Base-by-base conservation (phyloP, 1,140 invertebrate genomes). In the Babylonia areolata region DNA sequence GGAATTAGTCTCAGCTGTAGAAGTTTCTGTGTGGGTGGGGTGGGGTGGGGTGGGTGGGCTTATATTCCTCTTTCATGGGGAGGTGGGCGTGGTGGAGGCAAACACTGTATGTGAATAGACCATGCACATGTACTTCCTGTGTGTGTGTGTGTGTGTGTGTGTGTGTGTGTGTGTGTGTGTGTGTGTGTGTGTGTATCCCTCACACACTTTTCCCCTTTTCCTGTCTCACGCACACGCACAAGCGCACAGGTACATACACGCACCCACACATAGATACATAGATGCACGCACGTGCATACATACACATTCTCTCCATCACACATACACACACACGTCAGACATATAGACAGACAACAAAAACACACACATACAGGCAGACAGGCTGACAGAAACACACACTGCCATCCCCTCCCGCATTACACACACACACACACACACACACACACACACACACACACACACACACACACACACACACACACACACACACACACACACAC, bases 371-470 rank as follows among this genome's bases (percentile, higher is more conserved):
- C 73, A 75, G 15, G 33, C 73, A 75, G 15, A 75, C 73, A 75
- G 15, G 35, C 73, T 35, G 15, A 75, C 73, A 75, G 15, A 75
- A 12, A 75, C 73, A 75, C 33, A 39, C 73, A 39, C 33, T 11
- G 6, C 6, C n/a, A 28, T 23, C 3, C 58, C 6, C 20, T 3
- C 58, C 6, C 58, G 42, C 42, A 46, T 15, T 28, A 54, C 78
- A 80, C 78, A 54, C 78, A 80, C 46, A 54, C 78, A 54, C 40
- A 80, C 78, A 54, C 78, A 80, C 78, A 54, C 78, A 54, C 78
- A 80, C 42, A 54, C n/a, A 80, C 42, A 35, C 42, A 46, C 42
- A 46, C 42, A 46, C 42, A 46, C 42, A 46, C 42, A 46, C 17
- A 64, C 15, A 31, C 73, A 39, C 73, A 31, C 33, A 6, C 15